A percentile compares a stretch with the other conserved stretches of the same genome.
phyloP scores from a whole-genome alignment of 2,888 invertebrate species.

The Macrophya annulata region DNA sequence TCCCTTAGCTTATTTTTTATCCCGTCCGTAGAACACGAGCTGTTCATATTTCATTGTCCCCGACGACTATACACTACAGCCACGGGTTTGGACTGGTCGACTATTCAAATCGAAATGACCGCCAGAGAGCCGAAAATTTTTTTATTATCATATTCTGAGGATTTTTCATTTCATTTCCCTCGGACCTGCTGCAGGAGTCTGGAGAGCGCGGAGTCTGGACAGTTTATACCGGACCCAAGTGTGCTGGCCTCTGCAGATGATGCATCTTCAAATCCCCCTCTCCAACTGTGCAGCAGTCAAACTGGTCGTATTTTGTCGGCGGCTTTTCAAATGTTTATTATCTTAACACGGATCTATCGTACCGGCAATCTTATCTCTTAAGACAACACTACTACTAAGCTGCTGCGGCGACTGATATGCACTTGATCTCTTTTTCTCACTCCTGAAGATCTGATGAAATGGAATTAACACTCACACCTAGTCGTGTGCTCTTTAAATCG shows the following conservation, averaged over 20 bases:
- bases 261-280: constrained; percentile 32
- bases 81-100: constrained; percentile 19
- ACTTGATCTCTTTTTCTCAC: constrained; percentile 49
- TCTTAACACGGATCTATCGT: constrained; percentile 41
- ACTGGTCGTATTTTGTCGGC: constrained; percentile 42
- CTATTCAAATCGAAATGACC: constrained; percentile 63
- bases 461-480: not conserved
- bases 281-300: not conserved
- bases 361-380: constrained; percentile 50
- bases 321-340: constrained; percentile 33
- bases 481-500: not conserved
- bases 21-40: constrained; percentile 63
- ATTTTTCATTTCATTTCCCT: constrained; percentile 73
- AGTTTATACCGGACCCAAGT: constrained; percentile 14
- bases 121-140: constrained; percentile 58
- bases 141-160: constrained; percentile 72
- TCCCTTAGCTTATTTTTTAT: constrained; percentile 66
- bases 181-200: constrained; percentile 42
- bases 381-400: constrained; percentile 27
- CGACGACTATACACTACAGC: constrained; percentile 28
- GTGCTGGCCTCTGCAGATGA: constrained; percentile 25
- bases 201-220: constrained; percentile 37
- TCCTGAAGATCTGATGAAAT: no score
- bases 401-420: not conserved
- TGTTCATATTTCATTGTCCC: constrained; percentile 65